Conservation (phyloP, 2,888 invertebrate species). For the Phymatocera aterrima region DNA sequence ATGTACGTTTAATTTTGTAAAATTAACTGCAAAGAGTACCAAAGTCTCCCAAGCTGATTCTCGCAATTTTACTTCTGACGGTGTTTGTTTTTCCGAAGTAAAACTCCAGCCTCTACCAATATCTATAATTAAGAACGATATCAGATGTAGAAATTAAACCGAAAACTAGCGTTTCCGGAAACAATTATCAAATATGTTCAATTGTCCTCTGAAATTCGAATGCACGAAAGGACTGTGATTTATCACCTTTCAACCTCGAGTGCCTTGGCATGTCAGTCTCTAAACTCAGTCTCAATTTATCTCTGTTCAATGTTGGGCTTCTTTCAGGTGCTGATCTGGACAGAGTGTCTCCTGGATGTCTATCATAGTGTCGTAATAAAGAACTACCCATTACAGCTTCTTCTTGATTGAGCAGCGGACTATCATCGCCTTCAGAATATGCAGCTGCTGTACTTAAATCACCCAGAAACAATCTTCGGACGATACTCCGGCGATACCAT, state of each 20-base stretch:
- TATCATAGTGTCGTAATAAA: conserved; percentile 67
- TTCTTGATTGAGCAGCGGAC: conserved; percentile 67
- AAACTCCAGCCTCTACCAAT: conserved; percentile 78
- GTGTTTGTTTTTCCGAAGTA: conserved; percentile 78
- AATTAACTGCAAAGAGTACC: conserved; percentile 96
- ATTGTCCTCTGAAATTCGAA: too few species aligned
- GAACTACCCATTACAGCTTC: conserved; percentile 71
- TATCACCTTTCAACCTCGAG: conserved; percentile 74
- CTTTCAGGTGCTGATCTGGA: conserved; percentile 69
- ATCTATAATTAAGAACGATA: conserved; percentile 67
- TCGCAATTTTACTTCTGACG: conserved; percentile 79
- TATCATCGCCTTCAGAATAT: conserved; percentile 73
- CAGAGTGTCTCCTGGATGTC: conserved; percentile 62
- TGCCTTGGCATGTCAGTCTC: conserved; percentile 76
- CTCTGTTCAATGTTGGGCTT: conserved; percentile 75
- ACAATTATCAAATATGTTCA: not conserved
- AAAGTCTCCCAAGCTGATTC: conserved; percentile 95
- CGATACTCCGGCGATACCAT: conserved; percentile 97
- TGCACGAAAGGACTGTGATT: not conserved
- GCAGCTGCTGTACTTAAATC: conserved; percentile 84
- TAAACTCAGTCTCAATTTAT: conserved; percentile 78
- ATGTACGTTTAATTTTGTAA: conserved; percentile 96
- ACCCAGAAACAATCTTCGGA: conserved; percentile 93
- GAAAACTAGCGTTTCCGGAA: not conserved
- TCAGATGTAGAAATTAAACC: conserved; percentile 3